Conservation (phyloP, 2,797 vertebrate genomes). For the Enteromius radiatus region DNA sequence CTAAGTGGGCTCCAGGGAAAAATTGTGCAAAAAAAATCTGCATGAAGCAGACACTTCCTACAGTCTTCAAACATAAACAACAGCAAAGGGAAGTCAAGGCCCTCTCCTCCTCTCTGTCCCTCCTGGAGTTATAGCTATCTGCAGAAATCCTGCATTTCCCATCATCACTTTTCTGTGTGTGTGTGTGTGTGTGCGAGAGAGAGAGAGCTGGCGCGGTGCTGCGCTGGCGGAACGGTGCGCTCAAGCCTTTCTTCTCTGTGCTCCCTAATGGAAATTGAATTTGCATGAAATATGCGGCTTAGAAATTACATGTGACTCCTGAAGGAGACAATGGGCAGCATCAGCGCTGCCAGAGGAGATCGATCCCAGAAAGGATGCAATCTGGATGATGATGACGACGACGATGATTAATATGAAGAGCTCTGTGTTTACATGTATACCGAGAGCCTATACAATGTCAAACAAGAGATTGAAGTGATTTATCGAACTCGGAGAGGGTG, state of each 20-base stretch:
- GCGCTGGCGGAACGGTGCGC: constrained; percentile 38
- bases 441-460: constrained; percentile 24
- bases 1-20: constrained; percentile 4
- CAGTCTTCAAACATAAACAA: constrained; percentile 32
- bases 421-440: constrained; percentile 41
- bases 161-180: constrained; percentile 52
- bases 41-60: constrained; percentile 13
- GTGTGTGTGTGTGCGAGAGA: not conserved
- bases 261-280: constrained; percentile 82
- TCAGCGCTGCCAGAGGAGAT: constrained; percentile 73
- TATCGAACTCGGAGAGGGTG: constrained; percentile 14
- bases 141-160: constrained; percentile 44
- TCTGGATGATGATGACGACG: constrained; percentile 76
- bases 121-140: constrained; percentile 44
- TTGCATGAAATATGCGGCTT: constrained; percentile 82
- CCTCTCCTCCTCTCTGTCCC: constrained; percentile 32
- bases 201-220: constrained; percentile 43
- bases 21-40: not conserved
- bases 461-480: constrained; percentile 33
- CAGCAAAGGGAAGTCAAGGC: constrained; percentile 28
- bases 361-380: constrained; percentile 75
- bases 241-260: constrained; percentile 52
- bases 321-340: constrained; percentile 78
- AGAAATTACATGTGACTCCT: constrained; percentile 82
- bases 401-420: constrained; percentile 69